Evolutionary conservation across 2,888 invertebrate genomes (phyloP), one percentile per base, ranked within the genome.

Genomic region (Drosophila nr. fundita): DNA sequence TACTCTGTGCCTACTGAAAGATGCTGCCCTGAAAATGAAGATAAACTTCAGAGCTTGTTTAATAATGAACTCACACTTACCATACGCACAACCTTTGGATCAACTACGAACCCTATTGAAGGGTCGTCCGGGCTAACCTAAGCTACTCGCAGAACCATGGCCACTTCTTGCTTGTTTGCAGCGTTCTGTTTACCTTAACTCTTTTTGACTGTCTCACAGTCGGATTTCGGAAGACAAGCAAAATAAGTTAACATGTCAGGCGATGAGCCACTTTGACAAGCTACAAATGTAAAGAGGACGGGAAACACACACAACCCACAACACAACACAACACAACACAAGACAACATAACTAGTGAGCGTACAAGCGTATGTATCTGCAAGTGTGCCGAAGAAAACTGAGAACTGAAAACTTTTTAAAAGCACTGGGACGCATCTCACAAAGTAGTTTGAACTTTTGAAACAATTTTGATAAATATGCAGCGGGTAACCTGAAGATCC

Each of bases 391-490:
- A 53, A 62, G 63, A 71, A 71, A 73, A 83, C 66, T 64, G 77
- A 24, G 45, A 45, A 15, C 45, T 66, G 76, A 75, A 86, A 87
- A 82, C 74, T 90, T 87, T 90, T 77, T 76, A 87, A 89, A 88
- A 90, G 87, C 65, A 72, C 72, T 60, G 50, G 50, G 50, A 50
- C 76, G 53, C 68, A 67, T 63, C 71, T 82, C 85, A 58, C 76
- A 83, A 88, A 90, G 87, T 90, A 83, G 83, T 89, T 87, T 90
- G 89, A 88, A 90, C 91, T 90, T 90, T 85, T 55, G 75, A 83
- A 90, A 81, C 78, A 85, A 89, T 87, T 88, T 88, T 90, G 86
- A 90, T 90, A 90, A 90, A 89, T 85, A 84, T 90, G 78, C 83
- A 87, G 75, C 72, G 82, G 64, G 67, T 70, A 68, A 85, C 71